These are phyloP conservation scores for Phanerotoma sp. DNA, from an alignment of 2,888 invertebrate species.

Conservation along the genomic window DNA sequence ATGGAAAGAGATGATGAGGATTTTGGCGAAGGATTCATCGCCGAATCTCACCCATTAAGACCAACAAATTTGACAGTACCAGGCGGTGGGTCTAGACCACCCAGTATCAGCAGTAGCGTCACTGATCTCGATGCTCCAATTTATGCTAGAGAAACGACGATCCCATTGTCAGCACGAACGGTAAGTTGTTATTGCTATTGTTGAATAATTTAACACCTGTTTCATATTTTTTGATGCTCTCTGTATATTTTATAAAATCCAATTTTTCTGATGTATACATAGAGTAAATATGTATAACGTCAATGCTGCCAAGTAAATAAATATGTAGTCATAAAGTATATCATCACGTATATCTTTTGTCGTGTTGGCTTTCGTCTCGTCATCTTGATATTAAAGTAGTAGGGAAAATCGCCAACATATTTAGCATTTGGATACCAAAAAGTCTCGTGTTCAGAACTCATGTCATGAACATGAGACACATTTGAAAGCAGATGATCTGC, in stretches of 20 bases:
- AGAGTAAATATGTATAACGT: too few species aligned
- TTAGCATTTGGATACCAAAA: background rate
- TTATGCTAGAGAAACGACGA: constrained; percentile 57
- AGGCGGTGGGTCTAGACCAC: constrained; percentile 53
- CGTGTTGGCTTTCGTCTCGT: too few species aligned
- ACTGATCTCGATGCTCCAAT: constrained; percentile 64
- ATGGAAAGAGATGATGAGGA: constrained; percentile 55
- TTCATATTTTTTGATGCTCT: too few species aligned
- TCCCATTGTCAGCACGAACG: constrained; percentile 47
- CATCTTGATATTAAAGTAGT: too few species aligned
- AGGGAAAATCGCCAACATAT: constrained; percentile 3
- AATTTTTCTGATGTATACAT: too few species aligned
- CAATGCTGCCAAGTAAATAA: too few species aligned
- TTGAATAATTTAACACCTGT: too few species aligned
- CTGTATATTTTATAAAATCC: too few species aligned
- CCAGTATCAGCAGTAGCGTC: constrained; percentile 61
- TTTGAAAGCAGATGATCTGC: background rate
- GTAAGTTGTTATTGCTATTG: constrained; percentile 34
- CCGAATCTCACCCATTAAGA: constrained; percentile 61
- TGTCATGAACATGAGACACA: constrained; percentile 1
- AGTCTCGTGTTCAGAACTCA: background rate
- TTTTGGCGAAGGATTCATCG: constrained; percentile 61
- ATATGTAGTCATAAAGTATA: too few species aligned
- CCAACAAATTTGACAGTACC: constrained; percentile 60
- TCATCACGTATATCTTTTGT: too few species aligned